These are phyloP conservation scores for Rhinogobius similis DNA, from an alignment of 2,113 vertebrate species.

Conservation along the genomic window DNA sequence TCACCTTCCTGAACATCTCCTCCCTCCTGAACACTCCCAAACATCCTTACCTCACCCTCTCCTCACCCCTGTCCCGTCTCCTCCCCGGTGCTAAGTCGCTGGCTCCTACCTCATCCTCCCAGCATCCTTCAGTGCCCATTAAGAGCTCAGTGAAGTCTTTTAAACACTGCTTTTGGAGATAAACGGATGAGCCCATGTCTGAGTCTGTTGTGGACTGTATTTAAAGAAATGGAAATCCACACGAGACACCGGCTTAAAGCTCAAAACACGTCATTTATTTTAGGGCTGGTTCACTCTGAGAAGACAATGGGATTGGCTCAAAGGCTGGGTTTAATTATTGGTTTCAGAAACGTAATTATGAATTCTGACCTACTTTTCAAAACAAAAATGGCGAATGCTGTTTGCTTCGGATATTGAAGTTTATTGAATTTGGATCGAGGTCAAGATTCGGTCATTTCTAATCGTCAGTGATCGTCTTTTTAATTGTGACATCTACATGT, in stretches of 20 bases:
- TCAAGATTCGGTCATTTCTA: too few relatives aligned
- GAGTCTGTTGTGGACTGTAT: conserved; percentile 33
- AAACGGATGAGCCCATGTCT: conserved; percentile 29
- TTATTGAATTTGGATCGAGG: not conserved
- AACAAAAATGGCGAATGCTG: not conserved
- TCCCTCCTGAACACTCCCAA: too few relatives aligned
- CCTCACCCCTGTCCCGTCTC: conserved; percentile 32
- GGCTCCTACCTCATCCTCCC: conserved; percentile 57
- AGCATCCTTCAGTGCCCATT: conserved; percentile 60
- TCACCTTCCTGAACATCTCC: too few relatives aligned
- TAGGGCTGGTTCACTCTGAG: not conserved
- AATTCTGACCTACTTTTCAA: not conserved
- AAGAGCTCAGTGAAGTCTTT: conserved; percentile 58
- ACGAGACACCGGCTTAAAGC: conserved; percentile 1
- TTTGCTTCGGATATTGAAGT: not conserved
- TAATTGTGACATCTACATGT: too few relatives aligned
- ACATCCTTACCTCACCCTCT: too few relatives aligned
- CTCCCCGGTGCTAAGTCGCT: conserved; percentile 53
- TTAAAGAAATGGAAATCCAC: conserved; percentile 36
- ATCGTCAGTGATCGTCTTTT: too few relatives aligned
- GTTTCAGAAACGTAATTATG: not conserved
- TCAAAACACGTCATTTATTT: conserved; percentile 4
- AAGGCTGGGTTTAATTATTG: not conserved
- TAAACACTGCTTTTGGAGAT: conserved; percentile 59
- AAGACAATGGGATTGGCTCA: not conserved